Conservation (phyloP, 1,140 invertebrate species). For the Archivesica marissinica region DNA sequence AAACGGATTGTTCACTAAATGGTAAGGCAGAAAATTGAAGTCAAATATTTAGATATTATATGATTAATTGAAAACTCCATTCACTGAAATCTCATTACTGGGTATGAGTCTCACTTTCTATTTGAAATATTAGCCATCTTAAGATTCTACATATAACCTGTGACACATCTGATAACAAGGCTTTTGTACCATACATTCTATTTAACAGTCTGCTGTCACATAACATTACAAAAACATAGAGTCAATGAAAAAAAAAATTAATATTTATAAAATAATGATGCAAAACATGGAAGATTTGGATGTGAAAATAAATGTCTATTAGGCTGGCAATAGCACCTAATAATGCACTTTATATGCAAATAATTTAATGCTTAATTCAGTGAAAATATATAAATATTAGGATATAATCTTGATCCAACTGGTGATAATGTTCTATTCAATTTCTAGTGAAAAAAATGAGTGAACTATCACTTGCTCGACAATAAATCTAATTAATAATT, state of each 20-base stretch:
- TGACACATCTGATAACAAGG: slow-evolving; percentile 32
- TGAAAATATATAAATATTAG: slow-evolving; percentile 51
- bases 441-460: background rate
- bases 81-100: background rate
- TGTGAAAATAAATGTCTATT: slow-evolving; percentile 12
- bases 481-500: slow-evolving; percentile 43
- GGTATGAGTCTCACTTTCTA: slow-evolving; percentile 44
- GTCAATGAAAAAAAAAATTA: slow-evolving; percentile 10
- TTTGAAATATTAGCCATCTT: slow-evolving; percentile 44
- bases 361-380: slow-evolving; percentile 46
- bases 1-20: background rate
- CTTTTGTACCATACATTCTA: slow-evolving; percentile 27
- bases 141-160: background rate
- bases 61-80: slow-evolving; percentile 31
- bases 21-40: background rate
- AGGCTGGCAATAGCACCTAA: background rate
- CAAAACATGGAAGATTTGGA: slow-evolving; percentile 2
- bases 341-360: slow-evolving; percentile 46
- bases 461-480: background rate
- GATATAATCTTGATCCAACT: background rate
- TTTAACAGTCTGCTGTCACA: background rate
- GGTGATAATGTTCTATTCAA: background rate
- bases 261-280: slow-evolving; percentile 42
- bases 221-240: background rate
- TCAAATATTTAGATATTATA: background rate